Conservation (phyloP, 2,797 vertebrate species). For the Coracias cyanogaster region DNA sequence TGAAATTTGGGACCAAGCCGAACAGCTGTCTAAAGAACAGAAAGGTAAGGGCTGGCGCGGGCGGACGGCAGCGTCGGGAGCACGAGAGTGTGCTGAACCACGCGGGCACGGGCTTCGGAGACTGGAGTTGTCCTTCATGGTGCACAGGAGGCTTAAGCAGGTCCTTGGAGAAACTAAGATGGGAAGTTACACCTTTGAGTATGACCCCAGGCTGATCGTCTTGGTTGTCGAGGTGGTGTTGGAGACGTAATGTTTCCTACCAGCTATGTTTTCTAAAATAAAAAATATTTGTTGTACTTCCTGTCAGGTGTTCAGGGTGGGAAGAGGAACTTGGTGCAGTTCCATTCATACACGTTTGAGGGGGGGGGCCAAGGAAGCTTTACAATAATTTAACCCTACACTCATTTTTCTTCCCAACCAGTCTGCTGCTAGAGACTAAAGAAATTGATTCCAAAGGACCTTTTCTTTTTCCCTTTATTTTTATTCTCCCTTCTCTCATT, state of each 20-base stretch:
- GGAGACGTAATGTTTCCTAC: neutral
- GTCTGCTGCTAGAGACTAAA: neutral
- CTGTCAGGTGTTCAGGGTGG: neutral
- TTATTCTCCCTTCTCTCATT: neutral
- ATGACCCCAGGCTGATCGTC: neutral
- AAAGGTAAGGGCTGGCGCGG: slow-evolving; percentile 82
- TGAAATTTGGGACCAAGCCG: slow-evolving; percentile 99
- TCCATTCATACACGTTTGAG: neutral
- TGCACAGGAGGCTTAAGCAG: neutral
- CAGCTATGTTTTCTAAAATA: neutral
- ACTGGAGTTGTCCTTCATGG: neutral
- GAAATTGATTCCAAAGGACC: neutral
- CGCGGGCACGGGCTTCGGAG: accelerated
- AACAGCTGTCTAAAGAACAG: slow-evolving; percentile 95
- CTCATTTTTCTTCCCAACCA: neutral
- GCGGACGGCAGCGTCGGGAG: accelerated
- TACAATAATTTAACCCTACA: neutral
- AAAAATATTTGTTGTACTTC: neutral
- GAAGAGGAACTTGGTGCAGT: neutral
- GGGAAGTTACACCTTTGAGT: neutral
- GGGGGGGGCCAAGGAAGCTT: neutral
- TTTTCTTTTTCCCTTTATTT: neutral
- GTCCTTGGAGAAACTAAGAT: neutral
- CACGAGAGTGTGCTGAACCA: neutral
- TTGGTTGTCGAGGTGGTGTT: neutral